A percentile compares a stretch with the other conserved stretches of the same genome.
phyloP scores from a whole-genome alignment of 23 tunicate genomes.

The Ascidia mentula region DNA sequence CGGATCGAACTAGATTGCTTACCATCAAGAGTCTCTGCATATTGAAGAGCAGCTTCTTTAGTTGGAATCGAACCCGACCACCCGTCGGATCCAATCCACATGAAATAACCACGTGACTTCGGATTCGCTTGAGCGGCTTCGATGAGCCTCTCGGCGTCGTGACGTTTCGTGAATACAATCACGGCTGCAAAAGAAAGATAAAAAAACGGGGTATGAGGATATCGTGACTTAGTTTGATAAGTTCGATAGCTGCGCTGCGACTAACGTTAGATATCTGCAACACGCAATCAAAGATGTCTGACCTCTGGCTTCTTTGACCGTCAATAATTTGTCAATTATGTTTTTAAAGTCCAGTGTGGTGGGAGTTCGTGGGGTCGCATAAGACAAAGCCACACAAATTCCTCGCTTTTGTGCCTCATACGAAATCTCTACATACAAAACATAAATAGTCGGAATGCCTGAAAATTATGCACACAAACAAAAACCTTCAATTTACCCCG shows the following conservation, averaged over 20 bases:
- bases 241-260: too few species aligned
- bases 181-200: too few species aligned
- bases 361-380: conserved; percentile 25
- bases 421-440: conserved; percentile 45
- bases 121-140: conserved; percentile 39
- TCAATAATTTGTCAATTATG: conserved; percentile 19
- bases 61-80: conserved; percentile 54
- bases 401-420: conserved; percentile 16
- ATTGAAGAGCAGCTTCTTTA: not conserved
- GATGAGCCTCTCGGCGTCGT: conserved; percentile 55
- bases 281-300: too few species aligned
- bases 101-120: conserved; percentile 30
- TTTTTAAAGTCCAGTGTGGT: conserved; percentile 23
- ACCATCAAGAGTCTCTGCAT: conserved; percentile 23
- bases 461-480: too few species aligned
- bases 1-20: too few species aligned
- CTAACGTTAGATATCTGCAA: too few species aligned
- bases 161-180: conserved; percentile 47
- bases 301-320: conserved; percentile 43
- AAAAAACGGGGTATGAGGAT: too few species aligned
- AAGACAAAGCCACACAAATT: conserved; percentile 37
- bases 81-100: conserved; percentile 67
- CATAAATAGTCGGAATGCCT: too few species aligned
- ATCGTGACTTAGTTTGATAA: too few species aligned
- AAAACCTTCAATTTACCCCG: conserved; percentile 48